A percentile compares a stretch with the other conserved stretches of the same genome.
Conservation (phyloP, 2,888 invertebrate genomes). For the Lamproptera curius region DNA sequence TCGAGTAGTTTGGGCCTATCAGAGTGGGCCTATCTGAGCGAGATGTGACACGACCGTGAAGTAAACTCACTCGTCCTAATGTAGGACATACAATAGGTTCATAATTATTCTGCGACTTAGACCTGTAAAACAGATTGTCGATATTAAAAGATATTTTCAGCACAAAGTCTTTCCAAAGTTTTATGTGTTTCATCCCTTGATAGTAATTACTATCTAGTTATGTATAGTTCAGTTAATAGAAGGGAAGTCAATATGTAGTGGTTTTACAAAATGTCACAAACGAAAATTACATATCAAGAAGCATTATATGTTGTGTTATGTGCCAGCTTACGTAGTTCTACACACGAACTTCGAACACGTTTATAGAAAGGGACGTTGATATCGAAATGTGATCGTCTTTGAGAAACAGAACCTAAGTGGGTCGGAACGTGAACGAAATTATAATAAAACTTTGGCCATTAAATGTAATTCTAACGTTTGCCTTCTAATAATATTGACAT, state of each 20-base stretch:
- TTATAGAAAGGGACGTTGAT: constrained; percentile 22
- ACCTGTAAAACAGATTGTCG: too few relatives aligned
- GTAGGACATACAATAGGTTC: too few relatives aligned
- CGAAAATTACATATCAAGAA: constrained; percentile 11
- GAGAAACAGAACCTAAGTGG: constrained; percentile 21
- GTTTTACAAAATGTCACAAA: too few relatives aligned
- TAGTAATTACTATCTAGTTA: background rate
- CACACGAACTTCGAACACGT: constrained; percentile 14
- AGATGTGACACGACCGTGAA: too few relatives aligned
- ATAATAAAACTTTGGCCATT: constrained; percentile 16
- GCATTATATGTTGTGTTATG: too few relatives aligned
- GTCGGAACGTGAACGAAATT: constrained; percentile 19
- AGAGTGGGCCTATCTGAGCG: too few relatives aligned
- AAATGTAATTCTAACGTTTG: constrained; percentile 11
- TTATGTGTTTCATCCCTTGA: too few relatives aligned
- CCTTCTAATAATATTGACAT: background rate
- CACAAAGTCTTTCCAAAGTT: too few relatives aligned
- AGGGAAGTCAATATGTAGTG: background rate
- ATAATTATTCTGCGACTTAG: too few relatives aligned
- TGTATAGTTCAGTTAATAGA: background rate
- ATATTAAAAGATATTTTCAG: too few relatives aligned
- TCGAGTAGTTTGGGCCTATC: too few relatives aligned
- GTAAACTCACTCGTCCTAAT: too few relatives aligned
- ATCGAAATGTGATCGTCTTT: constrained; percentile 22
- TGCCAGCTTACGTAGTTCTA: constrained; percentile 16